Evolutionary conservation across 1,140 invertebrate species (phyloP).

Genomic region (Cydia amplana): DNA sequence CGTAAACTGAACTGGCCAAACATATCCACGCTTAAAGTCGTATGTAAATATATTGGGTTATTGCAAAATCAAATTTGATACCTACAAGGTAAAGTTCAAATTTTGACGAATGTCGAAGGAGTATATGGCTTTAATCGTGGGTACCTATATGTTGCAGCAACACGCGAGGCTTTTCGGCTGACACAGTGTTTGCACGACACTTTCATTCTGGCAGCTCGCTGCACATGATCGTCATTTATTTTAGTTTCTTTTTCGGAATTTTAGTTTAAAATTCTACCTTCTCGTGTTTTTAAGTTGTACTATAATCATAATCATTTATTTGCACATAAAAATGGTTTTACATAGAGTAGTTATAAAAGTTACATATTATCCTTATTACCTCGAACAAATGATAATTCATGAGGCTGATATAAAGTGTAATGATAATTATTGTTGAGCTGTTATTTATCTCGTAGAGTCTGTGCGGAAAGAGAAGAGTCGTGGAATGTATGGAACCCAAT

Average conservation of each 20-base stretch:
- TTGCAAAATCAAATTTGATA: background rate
- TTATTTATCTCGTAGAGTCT: too few species aligned
- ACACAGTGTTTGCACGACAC: conserved; percentile 12
- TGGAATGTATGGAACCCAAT: too few species aligned
- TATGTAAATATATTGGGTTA: background rate
- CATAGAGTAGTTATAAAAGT: too few species aligned
- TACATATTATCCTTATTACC: too few species aligned
- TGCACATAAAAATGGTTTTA: too few species aligned
- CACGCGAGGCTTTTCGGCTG: conserved; percentile 13
- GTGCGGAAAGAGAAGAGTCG: too few species aligned
- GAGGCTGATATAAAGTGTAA: too few species aligned
- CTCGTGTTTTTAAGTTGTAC: too few species aligned
- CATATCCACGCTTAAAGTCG: background rate
- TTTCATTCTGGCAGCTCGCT: conserved; percentile 14
- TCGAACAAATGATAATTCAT: too few species aligned
- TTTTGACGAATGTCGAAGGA: background rate
- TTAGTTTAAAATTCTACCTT: too few species aligned
- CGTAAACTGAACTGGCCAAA: background rate
- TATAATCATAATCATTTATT: too few species aligned
- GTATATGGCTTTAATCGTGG: background rate
- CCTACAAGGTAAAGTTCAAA: background rate
- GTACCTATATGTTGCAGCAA: background rate
- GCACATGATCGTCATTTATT: background rate
- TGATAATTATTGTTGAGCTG: too few species aligned
- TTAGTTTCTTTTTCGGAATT: background rate